Conservation (phyloP, 2,113 vertebrate genomes). For the Psettodes erumei region DNA sequence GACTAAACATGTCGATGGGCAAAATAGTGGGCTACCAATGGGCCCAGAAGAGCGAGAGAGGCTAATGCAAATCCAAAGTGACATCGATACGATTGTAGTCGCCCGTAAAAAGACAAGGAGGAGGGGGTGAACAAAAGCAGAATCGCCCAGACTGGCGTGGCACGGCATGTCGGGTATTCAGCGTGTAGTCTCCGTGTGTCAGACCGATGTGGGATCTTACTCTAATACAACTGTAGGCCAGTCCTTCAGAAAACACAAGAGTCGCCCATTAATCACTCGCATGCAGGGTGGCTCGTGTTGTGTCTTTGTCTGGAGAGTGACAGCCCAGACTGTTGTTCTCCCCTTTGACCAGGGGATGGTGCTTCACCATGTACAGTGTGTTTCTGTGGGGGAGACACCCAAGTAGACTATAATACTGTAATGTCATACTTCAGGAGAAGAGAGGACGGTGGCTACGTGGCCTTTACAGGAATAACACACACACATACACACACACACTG, state of each 20-base stretch:
- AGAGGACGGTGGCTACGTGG: slow-evolving; percentile 11
- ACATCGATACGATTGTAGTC: slow-evolving; percentile 50
- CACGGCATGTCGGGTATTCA: slow-evolving; percentile 51
- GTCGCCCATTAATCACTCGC: not conserved
- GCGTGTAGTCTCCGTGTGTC: slow-evolving; percentile 13
- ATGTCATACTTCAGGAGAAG: slow-evolving; percentile 1
- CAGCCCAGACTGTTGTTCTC: slow-evolving; percentile 74
- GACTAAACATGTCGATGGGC: not conserved
- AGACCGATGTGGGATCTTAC: slow-evolving; percentile 16
- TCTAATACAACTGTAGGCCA: slow-evolving; percentile 3
- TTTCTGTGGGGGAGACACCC: slow-evolving; percentile 67
- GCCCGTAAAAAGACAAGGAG: slow-evolving; percentile 38
- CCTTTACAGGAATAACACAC: slow-evolving; percentile 31
- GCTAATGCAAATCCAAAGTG: slow-evolving; percentile 9
- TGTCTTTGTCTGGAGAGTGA: slow-evolving; percentile 68
- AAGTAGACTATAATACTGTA: slow-evolving; percentile 45
- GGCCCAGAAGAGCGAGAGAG: not conserved
- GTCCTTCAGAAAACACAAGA: slow-evolving; percentile 11
- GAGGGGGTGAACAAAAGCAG: slow-evolving; percentile 67
- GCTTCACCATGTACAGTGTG: slow-evolving; percentile 52
- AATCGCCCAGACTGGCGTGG: slow-evolving; percentile 73
- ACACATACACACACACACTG: slow-evolving; percentile 5
- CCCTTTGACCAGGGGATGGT: slow-evolving; percentile 65
- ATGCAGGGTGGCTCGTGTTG: slow-evolving; percentile 32
- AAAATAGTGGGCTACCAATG: not conserved